A percentile compares a stretch with the other conserved stretches of the same genome.
Conservation (phyloP, 2,113 vertebrate species). For the Bubalus kerabau region DNA sequence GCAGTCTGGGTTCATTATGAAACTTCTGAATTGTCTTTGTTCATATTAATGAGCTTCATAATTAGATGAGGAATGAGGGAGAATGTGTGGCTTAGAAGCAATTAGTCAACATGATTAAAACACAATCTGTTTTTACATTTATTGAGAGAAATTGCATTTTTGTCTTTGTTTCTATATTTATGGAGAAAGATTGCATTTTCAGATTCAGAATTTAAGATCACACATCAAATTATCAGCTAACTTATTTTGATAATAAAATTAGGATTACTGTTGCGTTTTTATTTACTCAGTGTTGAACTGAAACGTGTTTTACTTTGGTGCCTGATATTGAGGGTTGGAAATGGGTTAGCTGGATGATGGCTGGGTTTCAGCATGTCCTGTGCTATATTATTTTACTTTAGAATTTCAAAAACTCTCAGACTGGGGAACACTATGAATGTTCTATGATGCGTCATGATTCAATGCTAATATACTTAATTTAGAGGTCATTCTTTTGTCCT, state of each 20-base stretch:
- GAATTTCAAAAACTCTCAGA: background rate
- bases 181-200: background rate
- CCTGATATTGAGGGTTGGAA: background rate
- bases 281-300: slow-evolving; percentile 29
- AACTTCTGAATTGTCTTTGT: slow-evolving; percentile 39
- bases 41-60: slow-evolving; percentile 53
- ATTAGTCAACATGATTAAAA: slow-evolving; percentile 20
- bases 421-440: background rate
- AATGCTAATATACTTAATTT: background rate
- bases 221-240: slow-evolving; percentile 51
- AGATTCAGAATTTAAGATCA: slow-evolving; percentile 23
- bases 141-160: background rate
- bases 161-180: background rate
- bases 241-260: background rate
- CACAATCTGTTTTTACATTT: background rate
- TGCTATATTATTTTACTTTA: background rate
- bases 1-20: background rate
- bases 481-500: background rate
- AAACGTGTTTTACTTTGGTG: background rate
- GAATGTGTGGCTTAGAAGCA: slow-evolving; percentile 5
- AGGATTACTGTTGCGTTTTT: slow-evolving; percentile 31
- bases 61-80: slow-evolving; percentile 23
- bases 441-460: background rate
- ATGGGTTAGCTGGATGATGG: background rate
- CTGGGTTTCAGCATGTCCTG: background rate